These are phyloP conservation scores for Coregonus suidteri DNA, from an alignment of 2,797 vertebrate genomes.

Conservation along the genomic window DNA sequence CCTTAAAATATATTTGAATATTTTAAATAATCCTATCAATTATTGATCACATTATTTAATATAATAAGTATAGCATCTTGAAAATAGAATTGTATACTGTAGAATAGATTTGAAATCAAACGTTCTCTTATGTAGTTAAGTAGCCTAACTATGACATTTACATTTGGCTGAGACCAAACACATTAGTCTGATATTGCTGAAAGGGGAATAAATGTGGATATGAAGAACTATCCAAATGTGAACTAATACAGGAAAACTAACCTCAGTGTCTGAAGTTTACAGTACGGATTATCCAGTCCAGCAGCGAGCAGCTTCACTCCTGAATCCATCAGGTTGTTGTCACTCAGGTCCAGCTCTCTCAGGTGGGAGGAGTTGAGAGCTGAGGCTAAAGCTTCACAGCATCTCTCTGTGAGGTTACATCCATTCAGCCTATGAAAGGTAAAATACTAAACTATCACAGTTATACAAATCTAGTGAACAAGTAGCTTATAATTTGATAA, in stretches of 20 bases:
- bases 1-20: not conserved
- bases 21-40: not conserved
- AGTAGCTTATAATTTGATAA: not conserved
- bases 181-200: no score
- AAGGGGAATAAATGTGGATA: not conserved
- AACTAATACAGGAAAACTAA: not conserved
- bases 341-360: not conserved
- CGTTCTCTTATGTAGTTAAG: not conserved
- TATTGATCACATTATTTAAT: not conserved
- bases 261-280: not conserved
- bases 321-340: not conserved
- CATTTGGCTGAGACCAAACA: not conserved
- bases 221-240: not conserved
- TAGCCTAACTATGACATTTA: not conserved
- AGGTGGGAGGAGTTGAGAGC: not conserved
- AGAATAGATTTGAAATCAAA: not conserved
- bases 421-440: constrained; percentile 1
- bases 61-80: not conserved
- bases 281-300: not conserved
- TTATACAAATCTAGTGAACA: not conserved
- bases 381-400: not conserved
- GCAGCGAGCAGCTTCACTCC: not conserved
- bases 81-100: not conserved
- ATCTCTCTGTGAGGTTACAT: constrained; percentile 3
- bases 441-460: not conserved